These are phyloP conservation scores for Metaphire vulgaris DNA, from an alignment of 1,140 invertebrate species.

Conservation along the genomic window DNA sequence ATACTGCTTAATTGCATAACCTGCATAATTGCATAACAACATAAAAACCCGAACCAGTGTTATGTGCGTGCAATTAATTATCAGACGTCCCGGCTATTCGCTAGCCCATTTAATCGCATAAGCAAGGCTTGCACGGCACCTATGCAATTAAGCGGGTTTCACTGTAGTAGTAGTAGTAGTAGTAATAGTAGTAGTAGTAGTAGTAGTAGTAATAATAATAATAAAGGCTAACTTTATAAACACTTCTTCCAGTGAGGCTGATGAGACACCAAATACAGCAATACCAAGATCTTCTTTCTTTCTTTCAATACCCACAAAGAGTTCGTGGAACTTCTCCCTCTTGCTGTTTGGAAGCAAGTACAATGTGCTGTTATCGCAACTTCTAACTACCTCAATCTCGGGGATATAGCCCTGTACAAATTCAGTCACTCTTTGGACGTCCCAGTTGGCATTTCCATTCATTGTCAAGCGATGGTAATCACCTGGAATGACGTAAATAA, in stretches of 20 bases:
- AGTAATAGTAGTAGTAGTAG: no score
- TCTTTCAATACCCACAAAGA: slow-evolving; percentile 43
- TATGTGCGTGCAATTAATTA: no score
- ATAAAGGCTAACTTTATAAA: slow-evolving; percentile 27
- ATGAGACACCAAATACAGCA: slow-evolving; percentile 43
- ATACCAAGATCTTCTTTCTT: slow-evolving; percentile 35
- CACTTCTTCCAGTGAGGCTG: slow-evolving; percentile 49
- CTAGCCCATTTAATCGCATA: no score
- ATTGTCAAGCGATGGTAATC: slow-evolving; percentile 44
- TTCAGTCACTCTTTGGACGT: neutral
- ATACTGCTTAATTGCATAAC: no score
- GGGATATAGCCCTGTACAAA: slow-evolving; percentile 11
- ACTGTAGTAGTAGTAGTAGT: no score
- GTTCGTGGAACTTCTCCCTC: slow-evolving; percentile 32
- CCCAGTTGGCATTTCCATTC: neutral
- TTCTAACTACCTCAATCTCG: neutral
- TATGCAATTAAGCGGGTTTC: no score
- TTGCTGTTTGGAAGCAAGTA: slow-evolving; percentile 20
- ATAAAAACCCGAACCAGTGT: no score
- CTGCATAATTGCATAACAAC: no score
- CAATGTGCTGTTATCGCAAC: neutral
- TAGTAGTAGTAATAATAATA: no score
- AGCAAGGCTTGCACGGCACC: no score
- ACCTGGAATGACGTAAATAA: slow-evolving; percentile 14
- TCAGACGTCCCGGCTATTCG: no score